Percentiles rank a stretch among this genome's conserved stretches.
phyloP scores from a whole-genome alignment of 2,888 invertebrate species.

The Hoplodrina ambigua region DNA sequence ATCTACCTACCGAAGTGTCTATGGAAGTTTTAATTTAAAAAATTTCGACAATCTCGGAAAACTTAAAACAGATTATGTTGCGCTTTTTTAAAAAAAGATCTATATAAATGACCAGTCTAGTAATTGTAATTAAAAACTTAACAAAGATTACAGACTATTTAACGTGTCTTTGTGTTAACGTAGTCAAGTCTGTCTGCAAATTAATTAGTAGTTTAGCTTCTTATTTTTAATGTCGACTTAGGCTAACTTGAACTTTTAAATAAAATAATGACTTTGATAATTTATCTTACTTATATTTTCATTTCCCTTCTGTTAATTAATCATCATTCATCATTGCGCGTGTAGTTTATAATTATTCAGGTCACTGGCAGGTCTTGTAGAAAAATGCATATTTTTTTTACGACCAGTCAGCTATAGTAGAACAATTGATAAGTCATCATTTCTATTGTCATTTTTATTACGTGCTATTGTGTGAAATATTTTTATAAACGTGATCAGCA shows the following conservation, averaged over 20 bases:
- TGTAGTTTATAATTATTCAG: constrained; percentile 13
- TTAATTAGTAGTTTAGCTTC: constrained; percentile 8
- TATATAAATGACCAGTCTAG: constrained; percentile 12
- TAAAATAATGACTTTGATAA: neutral
- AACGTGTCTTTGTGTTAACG: constrained; percentile 1
- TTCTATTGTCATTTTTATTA: constrained; percentile 39
- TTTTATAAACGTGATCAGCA: constrained; percentile 44
- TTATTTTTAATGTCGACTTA: neutral
- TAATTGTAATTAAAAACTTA: constrained; percentile 24
- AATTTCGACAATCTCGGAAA: too few species aligned
- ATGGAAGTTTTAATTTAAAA: too few species aligned
- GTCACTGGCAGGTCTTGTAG: constrained; percentile 4
- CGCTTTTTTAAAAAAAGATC: neutral
- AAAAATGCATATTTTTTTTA: constrained; percentile 15
- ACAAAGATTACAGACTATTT: constrained; percentile 2
- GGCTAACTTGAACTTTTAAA: neutral
- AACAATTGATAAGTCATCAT: constrained; percentile 29
- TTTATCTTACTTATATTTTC: neutral
- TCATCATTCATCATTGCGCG: neutral
- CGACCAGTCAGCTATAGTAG: constrained; percentile 27
- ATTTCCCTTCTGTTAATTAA: neutral
- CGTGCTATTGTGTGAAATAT: constrained; percentile 30
- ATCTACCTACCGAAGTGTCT: too few species aligned
- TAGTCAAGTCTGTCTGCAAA: constrained; percentile 26
- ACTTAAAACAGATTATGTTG: neutral